phyloP scores from a whole-genome alignment of 1,140 invertebrate species.

The Ceratitis capitata region DNA sequence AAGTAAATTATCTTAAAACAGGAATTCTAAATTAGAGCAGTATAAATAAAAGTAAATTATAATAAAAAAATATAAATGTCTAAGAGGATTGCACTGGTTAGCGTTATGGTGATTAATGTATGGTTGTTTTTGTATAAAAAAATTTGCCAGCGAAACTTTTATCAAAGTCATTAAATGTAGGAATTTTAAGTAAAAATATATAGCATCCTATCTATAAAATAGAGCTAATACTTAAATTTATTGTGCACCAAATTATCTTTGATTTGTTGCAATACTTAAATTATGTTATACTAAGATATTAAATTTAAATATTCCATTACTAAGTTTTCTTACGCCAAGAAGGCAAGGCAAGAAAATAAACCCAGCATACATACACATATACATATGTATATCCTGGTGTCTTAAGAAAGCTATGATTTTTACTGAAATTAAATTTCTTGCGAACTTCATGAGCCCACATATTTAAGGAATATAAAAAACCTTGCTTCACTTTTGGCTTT shows the following conservation, averaged over 20 bases:
- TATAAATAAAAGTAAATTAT: neutral
- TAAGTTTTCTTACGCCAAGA: neutral
- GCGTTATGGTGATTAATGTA: conserved; percentile 4
- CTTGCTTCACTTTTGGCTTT: neutral
- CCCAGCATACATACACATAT: too few species aligned
- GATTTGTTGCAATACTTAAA: conserved; percentile 9
- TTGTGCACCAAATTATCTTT: conserved; percentile 9
- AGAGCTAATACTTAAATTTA: neutral
- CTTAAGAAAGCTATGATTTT: neutral
- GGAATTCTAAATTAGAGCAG: neutral
- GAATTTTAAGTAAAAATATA: neutral
- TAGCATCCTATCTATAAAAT: neutral
- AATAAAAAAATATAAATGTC: neutral
- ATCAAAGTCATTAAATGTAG: conserved; percentile 12
- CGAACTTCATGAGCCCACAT: neutral
- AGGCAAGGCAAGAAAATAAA: neutral
- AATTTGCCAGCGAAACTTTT: neutral
- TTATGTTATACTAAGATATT: neutral
- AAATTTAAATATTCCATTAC: neutral
- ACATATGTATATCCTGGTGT: neutral
- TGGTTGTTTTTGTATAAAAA: too few species aligned
- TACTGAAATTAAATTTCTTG: neutral
- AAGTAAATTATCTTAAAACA: neutral
- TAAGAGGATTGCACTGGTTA: conserved; percentile 25
- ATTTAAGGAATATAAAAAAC: neutral